Evolutionary conservation across 2,113 vertebrate species (phyloP), one percentile per base, ranked within the genome.

Genomic region (Todiramphus saurophagus): DNA sequence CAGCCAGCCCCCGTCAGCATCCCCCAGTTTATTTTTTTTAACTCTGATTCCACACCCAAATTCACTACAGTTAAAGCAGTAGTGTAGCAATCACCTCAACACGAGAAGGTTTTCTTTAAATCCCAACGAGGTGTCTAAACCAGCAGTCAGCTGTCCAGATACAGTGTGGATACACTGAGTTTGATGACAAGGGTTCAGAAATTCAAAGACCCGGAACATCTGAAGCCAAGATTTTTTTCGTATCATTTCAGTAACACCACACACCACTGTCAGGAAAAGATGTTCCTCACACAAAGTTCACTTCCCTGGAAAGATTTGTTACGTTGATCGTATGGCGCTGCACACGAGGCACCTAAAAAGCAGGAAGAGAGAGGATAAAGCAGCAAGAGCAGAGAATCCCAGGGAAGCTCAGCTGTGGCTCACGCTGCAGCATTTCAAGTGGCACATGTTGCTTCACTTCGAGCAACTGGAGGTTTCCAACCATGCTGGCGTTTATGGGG

Each of bases 71-170:
- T 64, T 67, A 43, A 46, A 92, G 31, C 35, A 80, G 53, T 0
- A 93, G 27, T 3, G 8, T 3, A 62, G 75, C 77, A 72, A 50
- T 55, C 72, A 46, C 83, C 67, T 41, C 72, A 69, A 83, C 58
- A 76, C 18, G 78, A 73, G 82, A 50, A 62, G 87, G 12, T 87
- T 74, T 72, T 27, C 79, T 48, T 89, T 69, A 76, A 79, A 82
- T 51, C 91, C 83, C 76, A 77, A 83, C 13, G 30, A 67, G 25
- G 58, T 41, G n/a, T 37, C 63, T 89, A 43, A 94, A 94, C 87
- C 28, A 50, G 33, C 74, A 76, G 48, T 62, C 63, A 91, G 89
- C 58, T 91, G 89, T 46, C 83, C 70, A 87, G 96, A 96, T 37
- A 96, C 16, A 96, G 81, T 53, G 48, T 3, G 5, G 53, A 55